Evolutionary conservation across 1,140 invertebrate species (phyloP).

Genomic region (Steinernema khuongi): DNA sequence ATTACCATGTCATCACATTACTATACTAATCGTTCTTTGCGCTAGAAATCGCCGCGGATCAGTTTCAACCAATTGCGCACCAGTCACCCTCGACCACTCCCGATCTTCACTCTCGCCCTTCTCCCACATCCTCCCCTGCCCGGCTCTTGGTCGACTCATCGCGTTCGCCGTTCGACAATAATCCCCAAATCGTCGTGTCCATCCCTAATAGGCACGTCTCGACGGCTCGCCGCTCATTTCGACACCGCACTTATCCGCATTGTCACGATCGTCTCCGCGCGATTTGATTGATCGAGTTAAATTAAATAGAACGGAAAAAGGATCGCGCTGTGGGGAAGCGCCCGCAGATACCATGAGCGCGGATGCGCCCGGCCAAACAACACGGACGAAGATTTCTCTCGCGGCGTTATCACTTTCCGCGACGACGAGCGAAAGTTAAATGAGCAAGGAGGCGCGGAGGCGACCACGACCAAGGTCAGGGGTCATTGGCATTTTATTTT

Average conservation of each 20-base stretch:
- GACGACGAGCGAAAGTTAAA: conserved; percentile 1
- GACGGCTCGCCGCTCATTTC: not conserved
- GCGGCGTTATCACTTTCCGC: too few species aligned
- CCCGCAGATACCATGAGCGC: not conserved
- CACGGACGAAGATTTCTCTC: not conserved
- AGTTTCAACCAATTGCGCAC: not conserved
- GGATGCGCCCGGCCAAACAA: not conserved
- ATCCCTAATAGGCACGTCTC: conserved; percentile 13
- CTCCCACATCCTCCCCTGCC: not conserved
- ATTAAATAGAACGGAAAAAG: conserved; percentile 13
- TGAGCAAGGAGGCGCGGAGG: not conserved
- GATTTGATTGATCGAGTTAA: conserved; percentile 11
- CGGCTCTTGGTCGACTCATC: not conserved
- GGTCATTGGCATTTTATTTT: conserved; percentile 15
- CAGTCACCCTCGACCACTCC: not conserved
- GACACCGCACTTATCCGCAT: conserved; percentile 14
- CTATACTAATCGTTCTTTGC: too few species aligned
- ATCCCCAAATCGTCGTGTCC: not conserved
- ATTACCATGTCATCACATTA: too few species aligned
- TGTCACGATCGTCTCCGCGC: not conserved
- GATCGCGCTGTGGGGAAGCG: not conserved
- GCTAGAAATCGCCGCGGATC: not conserved
- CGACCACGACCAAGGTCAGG: not conserved
- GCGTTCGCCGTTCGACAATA: not conserved
- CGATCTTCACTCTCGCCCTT: conserved; percentile 2